Evolutionary conservation across 2,797 vertebrate species (phyloP).

Genomic region (Acrossocheilus fasciatus): DNA sequence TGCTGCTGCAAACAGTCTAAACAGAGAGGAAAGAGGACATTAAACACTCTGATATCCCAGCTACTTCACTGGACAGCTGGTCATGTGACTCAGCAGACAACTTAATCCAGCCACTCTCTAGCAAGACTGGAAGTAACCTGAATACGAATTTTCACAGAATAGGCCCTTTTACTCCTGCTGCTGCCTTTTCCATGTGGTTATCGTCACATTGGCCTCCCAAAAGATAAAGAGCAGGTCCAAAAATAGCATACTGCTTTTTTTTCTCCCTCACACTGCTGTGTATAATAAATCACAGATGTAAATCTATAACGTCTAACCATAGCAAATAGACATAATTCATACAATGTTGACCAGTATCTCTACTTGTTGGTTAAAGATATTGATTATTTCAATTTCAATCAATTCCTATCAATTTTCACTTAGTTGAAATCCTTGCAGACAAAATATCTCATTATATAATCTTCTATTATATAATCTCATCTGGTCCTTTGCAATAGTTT

Average conservation of each 20-base stretch:
- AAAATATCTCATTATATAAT: neutral
- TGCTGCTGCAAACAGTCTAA: slow-evolving; percentile 20
- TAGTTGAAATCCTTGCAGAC: neutral
- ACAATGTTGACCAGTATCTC: neutral
- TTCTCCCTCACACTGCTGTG: neutral
- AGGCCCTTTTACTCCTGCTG: slow-evolving; percentile 51
- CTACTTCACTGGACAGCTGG: slow-evolving; percentile 39
- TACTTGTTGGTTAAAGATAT: neutral
- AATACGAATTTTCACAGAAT: slow-evolving; percentile 37
- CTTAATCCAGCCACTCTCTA: slow-evolving; percentile 46
- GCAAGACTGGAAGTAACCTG: slow-evolving; percentile 47
- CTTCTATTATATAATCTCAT: neutral
- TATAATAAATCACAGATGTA: slow-evolving; percentile 55
- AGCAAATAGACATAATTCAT: neutral
- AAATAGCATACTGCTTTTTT: slow-evolving; percentile 30
- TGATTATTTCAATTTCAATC: neutral
- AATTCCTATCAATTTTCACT: neutral
- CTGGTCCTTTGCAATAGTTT: neutral
- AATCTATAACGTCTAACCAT: slow-evolving; percentile 40
- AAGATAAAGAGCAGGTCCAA: slow-evolving; percentile 55
- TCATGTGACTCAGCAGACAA: slow-evolving; percentile 38
- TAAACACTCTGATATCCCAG: slow-evolving; percentile 50
- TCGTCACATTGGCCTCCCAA: slow-evolving; percentile 57
- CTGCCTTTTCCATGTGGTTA: slow-evolving; percentile 65
- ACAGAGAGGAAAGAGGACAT: slow-evolving; percentile 20